A percentile compares a stretch with the other conserved stretches of the same genome.
phyloP scores from a whole-genome alignment of 2,888 invertebrate genomes.

The Perizoma flavofasciatum region DNA sequence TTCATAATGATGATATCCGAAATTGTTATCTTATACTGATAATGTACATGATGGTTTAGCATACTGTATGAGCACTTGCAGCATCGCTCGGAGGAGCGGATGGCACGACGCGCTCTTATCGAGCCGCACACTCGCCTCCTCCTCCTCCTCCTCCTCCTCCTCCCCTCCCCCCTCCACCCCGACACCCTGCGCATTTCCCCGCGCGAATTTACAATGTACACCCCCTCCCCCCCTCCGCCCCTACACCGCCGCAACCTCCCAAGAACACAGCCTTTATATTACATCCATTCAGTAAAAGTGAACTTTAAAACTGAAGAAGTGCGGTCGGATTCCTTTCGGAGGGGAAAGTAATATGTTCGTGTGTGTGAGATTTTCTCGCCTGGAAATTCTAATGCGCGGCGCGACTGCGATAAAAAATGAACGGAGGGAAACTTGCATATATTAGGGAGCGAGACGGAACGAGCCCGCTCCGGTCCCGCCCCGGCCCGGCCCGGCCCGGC shows the following conservation, averaged over 20 bases:
- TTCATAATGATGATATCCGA: too few species aligned
- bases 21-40: too few species aligned
- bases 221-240: slow-evolving; percentile 47
- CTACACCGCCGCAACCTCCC: slow-evolving; percentile 45
- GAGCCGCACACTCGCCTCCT: slow-evolving; percentile 53
- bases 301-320: slow-evolving; percentile 16
- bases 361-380: slow-evolving; percentile 82
- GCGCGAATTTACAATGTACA: slow-evolving; percentile 76
- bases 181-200: slow-evolving; percentile 45
- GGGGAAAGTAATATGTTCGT: slow-evolving; percentile 39
- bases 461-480: slow-evolving; percentile 44
- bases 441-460: slow-evolving; percentile 73
- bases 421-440: slow-evolving; percentile 80
- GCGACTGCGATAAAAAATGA: slow-evolving; percentile 84
- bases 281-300: slow-evolving; percentile 27
- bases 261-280: slow-evolving; percentile 38
- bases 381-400: slow-evolving; percentile 82
- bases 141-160: slow-evolving; percentile 32
- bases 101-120: slow-evolving; percentile 54
- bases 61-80: background rate
- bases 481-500: slow-evolving; percentile 43
- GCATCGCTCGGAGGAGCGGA: slow-evolving; percentile 41
- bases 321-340: slow-evolving; percentile 24
- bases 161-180: slow-evolving; percentile 33
- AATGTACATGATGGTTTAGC: too few species aligned